Conservation (phyloP, 2,888 invertebrate genomes). For the Trileptium ribeirensis region DNA sequence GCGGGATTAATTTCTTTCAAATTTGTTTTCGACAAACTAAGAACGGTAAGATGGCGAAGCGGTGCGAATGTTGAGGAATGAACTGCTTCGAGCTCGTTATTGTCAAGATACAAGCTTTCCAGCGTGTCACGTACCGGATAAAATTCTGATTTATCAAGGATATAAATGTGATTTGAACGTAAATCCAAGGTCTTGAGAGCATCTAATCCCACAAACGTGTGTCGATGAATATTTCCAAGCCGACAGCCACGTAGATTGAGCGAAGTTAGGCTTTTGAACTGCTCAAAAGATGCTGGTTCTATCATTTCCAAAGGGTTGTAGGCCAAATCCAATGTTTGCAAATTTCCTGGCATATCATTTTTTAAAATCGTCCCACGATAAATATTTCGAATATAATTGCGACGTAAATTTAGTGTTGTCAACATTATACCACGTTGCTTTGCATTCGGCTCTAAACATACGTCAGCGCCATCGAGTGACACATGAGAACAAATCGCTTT, state of each 20-base stretch:
- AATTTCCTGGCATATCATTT: neutral
- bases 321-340: neutral
- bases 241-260: neutral
- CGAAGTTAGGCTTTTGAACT: neutral
- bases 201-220: neutral
- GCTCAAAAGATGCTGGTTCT: neutral
- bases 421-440: neutral
- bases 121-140: neutral
- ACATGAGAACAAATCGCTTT: neutral
- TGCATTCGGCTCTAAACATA: neutral
- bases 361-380: neutral
- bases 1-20: neutral
- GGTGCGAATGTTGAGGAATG: neutral
- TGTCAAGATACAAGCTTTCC: neutral
- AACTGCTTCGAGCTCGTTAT: neutral
- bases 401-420: neutral
- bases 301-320: neutral
- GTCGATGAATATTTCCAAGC: neutral
- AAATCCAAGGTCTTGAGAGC: neutral
- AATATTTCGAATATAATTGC: neutral
- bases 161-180: neutral
- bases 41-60: neutral
- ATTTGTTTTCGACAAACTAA: neutral
- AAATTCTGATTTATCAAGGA: neutral
- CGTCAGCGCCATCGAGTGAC: neutral